Evolutionary conservation across 2,888 invertebrate genomes (phyloP), one percentile per base, ranked within the genome.

Genomic region (Hirudinaria manillensis): DNA sequence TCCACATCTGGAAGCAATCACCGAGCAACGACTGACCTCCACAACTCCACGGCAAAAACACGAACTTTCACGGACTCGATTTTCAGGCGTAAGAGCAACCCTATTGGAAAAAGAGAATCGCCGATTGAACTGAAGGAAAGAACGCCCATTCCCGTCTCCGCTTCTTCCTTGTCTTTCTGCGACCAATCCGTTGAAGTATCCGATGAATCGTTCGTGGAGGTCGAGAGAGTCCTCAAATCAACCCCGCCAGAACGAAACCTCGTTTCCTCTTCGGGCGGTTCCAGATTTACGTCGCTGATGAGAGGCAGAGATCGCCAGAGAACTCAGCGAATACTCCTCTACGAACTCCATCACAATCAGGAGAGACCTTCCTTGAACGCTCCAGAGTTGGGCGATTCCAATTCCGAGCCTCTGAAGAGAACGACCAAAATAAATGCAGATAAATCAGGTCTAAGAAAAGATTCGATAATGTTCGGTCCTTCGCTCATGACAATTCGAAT

Each of bases 111-210:
- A 61, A 61, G n/a, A 61, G 21, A 24, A 16, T 61, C 61, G 61
- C 61, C 29, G n/a, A 61, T 61, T 61, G 61, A 61, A 61, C 7
- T 61, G 61, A 61, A 61, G 24, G 61, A 61, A 29, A 61, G 24
- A 27, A 1, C 61, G 19, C 24, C 13, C 24, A 29, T 27, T 61
- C 24, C 29, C 29, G 10, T 27, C 29, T 29, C 61, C 7, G 24
- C 19, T 7, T 61, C 61, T n/a, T 4, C 29, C 61, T 10, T 61
- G n/a, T 68, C 68, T 1, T 68, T 34, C 32, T 34, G 68, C 21
- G 68, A 68, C 32, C 68, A 68, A 68, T 68, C 68, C 13, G 36
- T 68, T 1, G 68, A 34, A 10, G 68, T 68, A 13, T 68, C 68
- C 0, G 68, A 68, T 19, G 68, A 29, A 34, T 34, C 32, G 7